These are phyloP conservation scores for Pseudoatta argentina DNA, from an alignment of 1,140 invertebrate genomes.

Conservation along the genomic window DNA sequence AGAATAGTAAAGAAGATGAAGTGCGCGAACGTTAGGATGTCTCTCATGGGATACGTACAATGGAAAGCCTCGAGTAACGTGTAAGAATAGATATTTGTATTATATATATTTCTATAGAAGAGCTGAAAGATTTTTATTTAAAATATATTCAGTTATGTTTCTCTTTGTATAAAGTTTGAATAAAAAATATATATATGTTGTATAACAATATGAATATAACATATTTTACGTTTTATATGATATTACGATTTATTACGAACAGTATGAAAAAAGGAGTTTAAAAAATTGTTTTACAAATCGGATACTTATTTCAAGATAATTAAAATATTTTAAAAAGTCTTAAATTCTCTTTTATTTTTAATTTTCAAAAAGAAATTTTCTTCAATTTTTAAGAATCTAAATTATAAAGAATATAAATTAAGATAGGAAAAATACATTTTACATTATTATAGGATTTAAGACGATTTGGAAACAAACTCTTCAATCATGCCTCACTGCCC, in stretches of 20 bases:
- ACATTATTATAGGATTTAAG: neutral
- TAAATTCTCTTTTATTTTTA: neutral
- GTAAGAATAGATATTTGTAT: conserved; percentile 1
- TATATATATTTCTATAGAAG: neutral
- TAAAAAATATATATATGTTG: neutral
- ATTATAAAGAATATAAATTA: conserved; percentile 3
- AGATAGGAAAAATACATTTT: neutral
- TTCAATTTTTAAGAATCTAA: neutral
- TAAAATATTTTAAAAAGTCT: neutral
- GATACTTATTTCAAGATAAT: neutral
- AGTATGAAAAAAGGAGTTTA: neutral
- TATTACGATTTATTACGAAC: neutral
- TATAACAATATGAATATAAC: neutral
- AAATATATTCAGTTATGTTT: neutral
- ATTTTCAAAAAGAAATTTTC: neutral
- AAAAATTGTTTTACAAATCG: neutral
- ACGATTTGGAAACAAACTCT: neutral
- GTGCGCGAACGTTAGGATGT: conserved; percentile 29
- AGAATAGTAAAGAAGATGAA: conserved; percentile 45
- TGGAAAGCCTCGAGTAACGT: neutral
- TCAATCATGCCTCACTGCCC: neutral
- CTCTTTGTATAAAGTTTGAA: neutral
- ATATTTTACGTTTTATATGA: neutral
- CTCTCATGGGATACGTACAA: conserved; percentile 39
- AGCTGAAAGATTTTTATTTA: conserved; percentile 27